Conservation (phyloP, 2,113 vertebrate genomes). For the Oreochromis niloticus region DNA sequence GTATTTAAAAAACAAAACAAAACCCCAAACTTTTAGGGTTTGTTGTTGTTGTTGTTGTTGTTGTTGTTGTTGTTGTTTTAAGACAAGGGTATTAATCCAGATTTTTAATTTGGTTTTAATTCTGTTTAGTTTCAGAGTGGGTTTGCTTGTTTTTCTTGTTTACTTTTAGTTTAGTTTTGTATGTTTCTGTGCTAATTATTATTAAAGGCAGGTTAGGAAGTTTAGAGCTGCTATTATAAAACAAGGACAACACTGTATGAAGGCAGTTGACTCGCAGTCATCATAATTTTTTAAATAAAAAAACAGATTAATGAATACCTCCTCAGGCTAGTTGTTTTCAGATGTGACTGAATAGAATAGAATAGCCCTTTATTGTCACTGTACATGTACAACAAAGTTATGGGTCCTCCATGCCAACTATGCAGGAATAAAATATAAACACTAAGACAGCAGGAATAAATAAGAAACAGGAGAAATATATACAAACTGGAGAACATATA, state of each 20-base stretch:
- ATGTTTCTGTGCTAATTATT: neutral
- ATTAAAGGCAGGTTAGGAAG: neutral
- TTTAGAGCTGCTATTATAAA: neutral
- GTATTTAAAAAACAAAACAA: neutral
- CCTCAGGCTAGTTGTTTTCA: neutral
- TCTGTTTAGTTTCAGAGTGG: neutral
- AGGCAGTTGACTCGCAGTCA: neutral
- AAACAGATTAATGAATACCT: neutral
- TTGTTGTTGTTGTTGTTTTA: neutral
- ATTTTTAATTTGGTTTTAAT: neutral
- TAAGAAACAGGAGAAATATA: neutral
- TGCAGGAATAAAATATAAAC: neutral
- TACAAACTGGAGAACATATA: neutral
- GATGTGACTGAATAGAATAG: neutral
- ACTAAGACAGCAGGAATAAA: neutral
- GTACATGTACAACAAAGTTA: neutral
- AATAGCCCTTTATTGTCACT: neutral
- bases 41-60: neutral
- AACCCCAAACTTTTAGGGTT: neutral
- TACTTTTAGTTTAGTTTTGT: neutral
- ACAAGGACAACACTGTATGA: neutral
- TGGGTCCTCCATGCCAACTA: neutral
- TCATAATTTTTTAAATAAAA: neutral
- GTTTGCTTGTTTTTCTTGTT: neutral
- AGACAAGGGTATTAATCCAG: neutral